Percentiles rank a stretch among this genome's conserved stretches.
Conservation (phyloP, 2,113 vertebrate species). For the Psammodynastes pulverulentus region DNA sequence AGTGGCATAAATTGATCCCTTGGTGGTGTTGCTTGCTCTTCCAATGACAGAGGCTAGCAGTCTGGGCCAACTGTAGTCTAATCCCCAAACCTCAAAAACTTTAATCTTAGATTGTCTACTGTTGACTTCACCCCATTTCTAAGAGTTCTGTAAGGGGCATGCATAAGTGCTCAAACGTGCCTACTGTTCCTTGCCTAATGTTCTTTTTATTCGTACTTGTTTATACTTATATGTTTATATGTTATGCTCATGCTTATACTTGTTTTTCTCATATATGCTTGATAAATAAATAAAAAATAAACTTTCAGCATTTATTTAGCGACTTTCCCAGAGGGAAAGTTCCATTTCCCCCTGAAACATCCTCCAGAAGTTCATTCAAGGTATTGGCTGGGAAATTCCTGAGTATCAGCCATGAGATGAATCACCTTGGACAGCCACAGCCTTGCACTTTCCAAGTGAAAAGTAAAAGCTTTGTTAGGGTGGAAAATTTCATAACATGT, state of each 20-base stretch:
- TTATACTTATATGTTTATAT: too few relatives aligned
- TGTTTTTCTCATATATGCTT: too few relatives aligned
- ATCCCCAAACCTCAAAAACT: too few relatives aligned
- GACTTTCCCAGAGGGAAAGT: not conserved
- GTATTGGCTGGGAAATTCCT: not conserved
- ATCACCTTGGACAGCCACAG: slow-evolving; percentile 6
- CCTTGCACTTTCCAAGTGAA: slow-evolving; percentile 32
- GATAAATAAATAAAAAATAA: too few relatives aligned
- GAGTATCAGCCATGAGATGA: slow-evolving; percentile 15
- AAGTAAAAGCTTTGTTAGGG: slow-evolving; percentile 22
- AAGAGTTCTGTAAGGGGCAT: too few relatives aligned
- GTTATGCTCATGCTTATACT: too few relatives aligned
- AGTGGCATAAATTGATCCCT: not conserved
- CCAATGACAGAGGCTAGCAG: not conserved
- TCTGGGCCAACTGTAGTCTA: not conserved
- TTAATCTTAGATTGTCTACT: too few relatives aligned
- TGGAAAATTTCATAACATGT: slow-evolving; percentile 19
- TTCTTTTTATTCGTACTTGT: too few relatives aligned
- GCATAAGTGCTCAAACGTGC: too few relatives aligned
- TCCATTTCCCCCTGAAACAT: not conserved
- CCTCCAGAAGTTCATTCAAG: not conserved
- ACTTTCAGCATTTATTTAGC: not conserved
- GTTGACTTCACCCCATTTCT: too few relatives aligned
- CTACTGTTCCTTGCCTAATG: too few relatives aligned
- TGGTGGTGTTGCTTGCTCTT: too few relatives aligned